phyloP scores from a whole-genome alignment of 2,888 invertebrate genomes.

The Phortica okadai region DNA sequence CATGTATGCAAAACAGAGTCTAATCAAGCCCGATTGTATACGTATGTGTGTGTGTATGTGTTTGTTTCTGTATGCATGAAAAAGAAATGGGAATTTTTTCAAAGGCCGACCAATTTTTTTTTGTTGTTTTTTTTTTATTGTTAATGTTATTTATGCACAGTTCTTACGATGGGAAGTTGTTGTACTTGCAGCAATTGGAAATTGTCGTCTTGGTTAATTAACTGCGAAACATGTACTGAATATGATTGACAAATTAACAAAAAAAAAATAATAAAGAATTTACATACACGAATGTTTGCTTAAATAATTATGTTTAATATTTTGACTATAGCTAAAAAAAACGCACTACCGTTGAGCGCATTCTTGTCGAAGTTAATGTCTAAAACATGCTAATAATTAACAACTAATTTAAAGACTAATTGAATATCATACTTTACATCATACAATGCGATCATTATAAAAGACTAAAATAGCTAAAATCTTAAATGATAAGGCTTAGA shows the following conservation, averaged over 20 bases:
- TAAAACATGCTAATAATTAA: neutral
- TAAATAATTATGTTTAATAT: neutral
- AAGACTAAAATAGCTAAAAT: constrained; percentile 25
- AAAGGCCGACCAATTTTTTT: constrained; percentile 47
- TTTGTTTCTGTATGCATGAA: neutral
- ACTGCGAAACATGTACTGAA: neutral
- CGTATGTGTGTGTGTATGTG: constrained; percentile 9
- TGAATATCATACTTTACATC: neutral
- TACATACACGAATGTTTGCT: neutral
- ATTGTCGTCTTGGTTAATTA: neutral
- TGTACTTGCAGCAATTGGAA: neutral
- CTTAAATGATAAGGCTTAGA: constrained; percentile 19
- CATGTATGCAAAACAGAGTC: constrained; percentile 60
- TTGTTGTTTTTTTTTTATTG: constrained; percentile 39
- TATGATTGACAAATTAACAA: neutral
- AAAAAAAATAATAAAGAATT: neutral
- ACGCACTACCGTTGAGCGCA: neutral
- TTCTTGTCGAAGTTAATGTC: neutral
- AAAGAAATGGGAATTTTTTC: constrained; percentile 44
- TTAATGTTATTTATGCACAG: constrained; percentile 21
- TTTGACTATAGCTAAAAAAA: neutral
- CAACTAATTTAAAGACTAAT: neutral
- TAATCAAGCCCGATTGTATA: constrained; percentile 4
- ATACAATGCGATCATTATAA: constrained; percentile 3
- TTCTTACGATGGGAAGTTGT: constrained; percentile 22